Percentiles rank a stretch among this genome's conserved stretches.
These are phyloP conservation scores for Thunnus maccoyii DNA, from an alignment of 2,113 vertebrate species.

Conservation along the genomic window DNA sequence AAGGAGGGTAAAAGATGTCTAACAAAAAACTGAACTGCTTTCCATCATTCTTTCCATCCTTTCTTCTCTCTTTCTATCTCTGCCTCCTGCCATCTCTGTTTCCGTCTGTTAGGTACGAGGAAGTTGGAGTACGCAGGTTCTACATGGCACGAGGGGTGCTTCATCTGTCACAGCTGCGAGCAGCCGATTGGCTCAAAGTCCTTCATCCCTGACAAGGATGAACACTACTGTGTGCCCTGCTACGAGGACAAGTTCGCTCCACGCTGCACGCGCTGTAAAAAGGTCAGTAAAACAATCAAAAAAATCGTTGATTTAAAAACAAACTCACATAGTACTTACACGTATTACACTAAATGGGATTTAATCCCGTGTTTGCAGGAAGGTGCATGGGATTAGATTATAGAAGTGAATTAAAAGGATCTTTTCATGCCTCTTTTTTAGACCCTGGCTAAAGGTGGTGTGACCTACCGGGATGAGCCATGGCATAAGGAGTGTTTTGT, in stretches of 20 bases:
- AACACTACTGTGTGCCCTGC: constrained; percentile 97
- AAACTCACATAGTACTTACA: too few species aligned
- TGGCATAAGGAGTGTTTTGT: constrained; percentile 99
- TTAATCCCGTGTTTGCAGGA: neutral
- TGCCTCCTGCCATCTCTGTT: neutral
- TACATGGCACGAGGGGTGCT: constrained; percentile 98
- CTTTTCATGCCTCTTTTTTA: constrained; percentile 62
- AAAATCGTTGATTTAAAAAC: neutral
- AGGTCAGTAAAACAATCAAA: constrained; percentile 81
- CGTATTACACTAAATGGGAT: neutral
- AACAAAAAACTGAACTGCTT: neutral
- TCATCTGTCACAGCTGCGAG: constrained; percentile 96
- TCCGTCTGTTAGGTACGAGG: constrained; percentile 88
- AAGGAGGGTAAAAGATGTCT: constrained; percentile 1
- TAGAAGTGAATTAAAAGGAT: neutral
- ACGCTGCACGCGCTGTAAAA: constrained; percentile 97
- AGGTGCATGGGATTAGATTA: neutral
- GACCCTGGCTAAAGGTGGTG: constrained; percentile 96
- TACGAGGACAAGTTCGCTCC: constrained; percentile 99
- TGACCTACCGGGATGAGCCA: constrained; percentile 97
- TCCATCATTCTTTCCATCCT: constrained; percentile 19
- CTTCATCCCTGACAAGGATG: constrained; percentile 97
- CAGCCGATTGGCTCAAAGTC: constrained; percentile 98
- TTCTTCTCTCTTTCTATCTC: neutral
- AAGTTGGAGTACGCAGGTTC: constrained; percentile 96